Base-by-base conservation (phyloP, 2,888 invertebrate species). In the Sialis lutaria region DNA sequence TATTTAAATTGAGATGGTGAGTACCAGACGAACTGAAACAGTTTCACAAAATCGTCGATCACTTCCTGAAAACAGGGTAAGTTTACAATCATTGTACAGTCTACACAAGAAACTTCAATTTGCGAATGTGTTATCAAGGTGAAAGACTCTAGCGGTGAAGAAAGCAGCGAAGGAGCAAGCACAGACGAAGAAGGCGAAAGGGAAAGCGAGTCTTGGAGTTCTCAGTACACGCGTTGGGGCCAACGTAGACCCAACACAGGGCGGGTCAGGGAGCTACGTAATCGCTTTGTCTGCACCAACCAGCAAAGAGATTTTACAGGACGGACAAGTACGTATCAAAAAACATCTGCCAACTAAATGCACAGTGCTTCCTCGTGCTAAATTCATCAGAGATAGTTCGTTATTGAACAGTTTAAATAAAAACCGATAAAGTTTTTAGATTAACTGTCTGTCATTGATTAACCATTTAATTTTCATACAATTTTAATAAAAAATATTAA, bases 131-230 rank as follows among this genome's bases (percentile, higher is more conserved):
- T 22, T 22, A 22, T 2, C 2, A 22, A 45, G 45, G 40, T 30
- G 9, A 45, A 45, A 40, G 39, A 32, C 30, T 40, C 45, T 6
- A 45, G 39, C 8, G 45, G 22, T 5, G 47, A 42, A 8, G 47
- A 42, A 8, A 47, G 42, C 31, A 47, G 47, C 42, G 10, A 10
- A 6, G 40, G 10, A 32, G 45, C 39, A 22, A 32, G 35, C n/a
- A 22, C 35, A 12, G 45, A 22, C 37, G 45, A 34, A 34, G 47
- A 42, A 13, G 12, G 33, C 10, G 42, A 42, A 13, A 43, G 53
- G 47, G 53, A 56, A 46, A 61, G 60, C 46, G 53, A 57, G 35
- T 60, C 60, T 8, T 61, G 58, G 53, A 59, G 59, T 50, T 55
- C 58, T 6, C 55, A 55, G 45, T 53, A 55, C 42, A 33, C 54